Percentiles rank a stretch among this genome's conserved stretches.
phyloP scores from a whole-genome alignment of 1,140 invertebrate species.

The Orius laevigatus region DNA sequence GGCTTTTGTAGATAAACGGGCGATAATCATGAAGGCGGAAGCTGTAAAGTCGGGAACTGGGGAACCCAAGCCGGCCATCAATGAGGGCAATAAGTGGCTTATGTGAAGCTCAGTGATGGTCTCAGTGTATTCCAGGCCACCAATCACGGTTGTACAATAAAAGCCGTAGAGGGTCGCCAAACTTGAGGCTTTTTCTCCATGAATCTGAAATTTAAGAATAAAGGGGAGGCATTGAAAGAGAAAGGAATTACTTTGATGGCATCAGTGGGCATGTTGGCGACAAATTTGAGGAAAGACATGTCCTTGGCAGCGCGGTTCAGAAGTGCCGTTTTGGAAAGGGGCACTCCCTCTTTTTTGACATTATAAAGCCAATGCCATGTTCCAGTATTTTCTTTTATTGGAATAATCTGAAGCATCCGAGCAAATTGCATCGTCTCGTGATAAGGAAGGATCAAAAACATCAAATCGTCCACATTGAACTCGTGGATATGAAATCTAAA shows the following conservation, averaged over 20 bases:
- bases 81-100: slow-evolving; percentile 45
- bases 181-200: slow-evolving; percentile 36
- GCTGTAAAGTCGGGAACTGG: slow-evolving; percentile 49
- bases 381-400: slow-evolving; percentile 41
- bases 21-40: slow-evolving; percentile 49
- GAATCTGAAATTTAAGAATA: slow-evolving; percentile 20
- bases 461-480: slow-evolving; percentile 65
- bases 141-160: slow-evolving; percentile 53
- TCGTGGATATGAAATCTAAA: slow-evolving; percentile 68
- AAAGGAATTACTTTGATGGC: slow-evolving; percentile 37
- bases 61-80: slow-evolving; percentile 51
- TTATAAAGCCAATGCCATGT: slow-evolving; percentile 59
- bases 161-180: slow-evolving; percentile 59
- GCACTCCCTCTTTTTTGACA: slow-evolving; percentile 53
- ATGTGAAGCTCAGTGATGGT: slow-evolving; percentile 44
- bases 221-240: neutral
- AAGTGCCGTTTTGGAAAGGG: slow-evolving; percentile 50
- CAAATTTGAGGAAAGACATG: slow-evolving; percentile 48
- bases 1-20: slow-evolving; percentile 39
- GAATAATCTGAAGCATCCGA: slow-evolving; percentile 57
- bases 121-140: slow-evolving; percentile 38
- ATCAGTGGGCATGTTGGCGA: slow-evolving; percentile 48
- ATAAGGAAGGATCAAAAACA: slow-evolving; percentile 72
- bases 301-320: slow-evolving; percentile 53
- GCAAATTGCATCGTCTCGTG: slow-evolving; percentile 82